Percentiles rank a stretch among this genome's conserved stretches.
Evolutionary conservation across 2,797 vertebrate species (phyloP).

Genomic region (Hypotaenidia philippensis): DNA sequence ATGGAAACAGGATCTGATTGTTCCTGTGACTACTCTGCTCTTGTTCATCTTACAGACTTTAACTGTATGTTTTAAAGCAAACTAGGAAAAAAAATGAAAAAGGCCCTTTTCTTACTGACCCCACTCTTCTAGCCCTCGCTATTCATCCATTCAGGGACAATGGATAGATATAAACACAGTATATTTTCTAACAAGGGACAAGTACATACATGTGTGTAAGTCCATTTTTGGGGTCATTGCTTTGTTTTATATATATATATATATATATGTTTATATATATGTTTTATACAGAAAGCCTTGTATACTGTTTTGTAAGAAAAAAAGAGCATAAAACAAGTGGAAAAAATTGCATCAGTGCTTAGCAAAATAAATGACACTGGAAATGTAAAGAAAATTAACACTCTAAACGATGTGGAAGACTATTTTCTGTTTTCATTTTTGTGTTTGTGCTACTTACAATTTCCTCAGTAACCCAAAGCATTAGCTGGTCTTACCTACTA

Average conservation of each 20-base stretch:
- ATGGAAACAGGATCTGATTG: background rate
- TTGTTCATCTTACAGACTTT: background rate
- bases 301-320: constrained; percentile 65
- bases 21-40: background rate
- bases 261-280: constrained; percentile 63
- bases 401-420: background rate
- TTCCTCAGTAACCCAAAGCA: constrained; percentile 27
- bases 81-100: background rate
- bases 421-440: constrained; percentile 24
- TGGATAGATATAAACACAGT: background rate
- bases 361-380: constrained; percentile 43
- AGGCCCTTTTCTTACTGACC: background rate
- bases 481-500: constrained; percentile 55
- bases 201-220: background rate
- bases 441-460: constrained; percentile 32
- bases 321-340: background rate
- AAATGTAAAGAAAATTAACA: constrained; percentile 6
- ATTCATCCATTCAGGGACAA: constrained; percentile 43
- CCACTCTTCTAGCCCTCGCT: background rate
- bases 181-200: constrained; percentile 17
- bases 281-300: constrained; percentile 65
- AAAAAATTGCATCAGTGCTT: constrained; percentile 16
- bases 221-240: background rate
- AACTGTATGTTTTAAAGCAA: background rate
- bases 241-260: constrained; percentile 31